Evolutionary conservation across 1,140 invertebrate species (phyloP).

Genomic region (Drosophila asahinai): DNA sequence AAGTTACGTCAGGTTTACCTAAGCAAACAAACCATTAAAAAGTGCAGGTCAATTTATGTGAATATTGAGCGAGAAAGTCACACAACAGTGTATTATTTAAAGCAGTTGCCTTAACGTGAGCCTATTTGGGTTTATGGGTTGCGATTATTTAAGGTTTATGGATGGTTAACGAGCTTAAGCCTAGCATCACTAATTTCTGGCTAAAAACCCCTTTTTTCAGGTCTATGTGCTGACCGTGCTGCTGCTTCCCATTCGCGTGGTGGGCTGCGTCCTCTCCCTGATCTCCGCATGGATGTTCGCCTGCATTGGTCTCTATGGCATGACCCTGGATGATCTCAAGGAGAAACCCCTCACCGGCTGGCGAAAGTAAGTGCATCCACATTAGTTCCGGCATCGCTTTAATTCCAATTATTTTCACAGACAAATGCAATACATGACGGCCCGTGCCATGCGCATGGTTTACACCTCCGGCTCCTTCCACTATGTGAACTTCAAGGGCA

Average conservation of each 20-base stretch:
- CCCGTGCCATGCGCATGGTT: constrained; percentile 88
- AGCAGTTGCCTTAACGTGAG: not conserved
- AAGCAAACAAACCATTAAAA: not conserved
- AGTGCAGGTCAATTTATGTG: not conserved
- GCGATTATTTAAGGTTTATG: not conserved
- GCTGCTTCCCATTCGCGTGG: constrained; percentile 91
- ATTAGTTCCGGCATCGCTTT: no score
- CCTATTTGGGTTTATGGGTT: not conserved
- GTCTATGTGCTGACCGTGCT: constrained; percentile 92
- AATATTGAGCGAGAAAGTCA: not conserved
- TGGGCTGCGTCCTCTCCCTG: constrained; percentile 90
- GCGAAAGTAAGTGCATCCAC: constrained; percentile 89
- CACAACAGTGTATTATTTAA: not conserved
- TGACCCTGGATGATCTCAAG: constrained; percentile 91
- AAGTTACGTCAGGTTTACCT: not conserved
- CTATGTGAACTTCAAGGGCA: constrained; percentile 89
- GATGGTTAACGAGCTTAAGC: not conserved
- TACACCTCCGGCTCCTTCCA: constrained; percentile 94
- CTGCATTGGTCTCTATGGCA: constrained; percentile 91
- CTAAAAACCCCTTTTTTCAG: constrained; percentile 58
- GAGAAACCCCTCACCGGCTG: constrained; percentile 91
- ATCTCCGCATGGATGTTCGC: constrained; percentile 93
- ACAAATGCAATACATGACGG: constrained; percentile 64
- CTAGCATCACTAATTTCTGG: no score
- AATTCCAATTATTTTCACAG: constrained; percentile 31